Evolutionary conservation across 2,113 vertebrate species (phyloP).

Genomic region (Percina caprodes): DNA sequence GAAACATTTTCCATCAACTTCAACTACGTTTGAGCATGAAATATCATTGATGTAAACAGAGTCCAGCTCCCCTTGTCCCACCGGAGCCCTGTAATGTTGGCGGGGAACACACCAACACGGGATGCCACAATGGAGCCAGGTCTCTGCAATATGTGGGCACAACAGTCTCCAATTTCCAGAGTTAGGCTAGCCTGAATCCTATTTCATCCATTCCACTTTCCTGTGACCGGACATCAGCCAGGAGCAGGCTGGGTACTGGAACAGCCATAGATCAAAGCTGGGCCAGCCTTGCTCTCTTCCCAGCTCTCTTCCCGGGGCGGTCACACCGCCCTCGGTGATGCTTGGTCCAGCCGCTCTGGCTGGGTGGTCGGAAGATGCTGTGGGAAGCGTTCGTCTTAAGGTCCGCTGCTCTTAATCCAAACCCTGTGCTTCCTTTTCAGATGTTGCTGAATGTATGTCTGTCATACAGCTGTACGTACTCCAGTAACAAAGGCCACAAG

Average conservation of each 20-base stretch:
- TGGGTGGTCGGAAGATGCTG: neutral
- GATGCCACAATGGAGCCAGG: too few species aligned
- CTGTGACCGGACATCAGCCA: neutral
- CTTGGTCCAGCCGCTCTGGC: neutral
- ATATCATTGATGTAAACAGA: neutral
- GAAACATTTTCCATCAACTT: neutral
- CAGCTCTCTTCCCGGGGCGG: neutral
- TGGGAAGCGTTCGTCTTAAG: neutral
- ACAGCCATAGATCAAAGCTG: neutral
- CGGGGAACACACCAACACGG: too few species aligned
- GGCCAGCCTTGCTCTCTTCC: neutral
- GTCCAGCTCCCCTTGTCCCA: neutral
- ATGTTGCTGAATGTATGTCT: neutral
- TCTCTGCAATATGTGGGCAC: neutral
- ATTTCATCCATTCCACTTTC: neutral
- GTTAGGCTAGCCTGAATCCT: neutral
- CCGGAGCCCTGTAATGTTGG: neutral
- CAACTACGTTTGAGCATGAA: neutral
- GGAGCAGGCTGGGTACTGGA: neutral
- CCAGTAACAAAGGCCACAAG: neutral
- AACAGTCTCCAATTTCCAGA: neutral
- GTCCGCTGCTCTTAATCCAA: neutral
- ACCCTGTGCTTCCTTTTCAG: neutral
- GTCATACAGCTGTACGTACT: neutral
- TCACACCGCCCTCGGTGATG: neutral